phyloP scores from a whole-genome alignment of 1,140 invertebrate genomes.

The Anoplolepis gracilipes region DNA sequence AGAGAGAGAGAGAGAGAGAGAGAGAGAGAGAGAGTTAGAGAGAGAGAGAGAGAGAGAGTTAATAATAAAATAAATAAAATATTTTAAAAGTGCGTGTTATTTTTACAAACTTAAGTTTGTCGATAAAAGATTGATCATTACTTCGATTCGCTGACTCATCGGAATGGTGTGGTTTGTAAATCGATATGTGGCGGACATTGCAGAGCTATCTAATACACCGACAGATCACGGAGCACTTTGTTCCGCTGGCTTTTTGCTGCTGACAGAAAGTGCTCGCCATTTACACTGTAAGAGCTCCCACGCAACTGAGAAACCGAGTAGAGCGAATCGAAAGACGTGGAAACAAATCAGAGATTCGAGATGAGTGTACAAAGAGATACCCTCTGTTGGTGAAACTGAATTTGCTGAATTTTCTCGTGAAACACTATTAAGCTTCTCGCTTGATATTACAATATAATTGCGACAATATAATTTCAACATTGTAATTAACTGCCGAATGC shows the following conservation, averaged over 20 bases:
- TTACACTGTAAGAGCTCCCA: conserved; percentile 32
- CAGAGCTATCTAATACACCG: conserved; percentile 39
- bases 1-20: no score
- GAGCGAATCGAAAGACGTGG: conserved; percentile 31
- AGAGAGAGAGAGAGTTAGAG: no score
- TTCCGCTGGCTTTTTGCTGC: conserved; percentile 26
- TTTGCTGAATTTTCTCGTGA: neutral
- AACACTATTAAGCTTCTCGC: neutral
- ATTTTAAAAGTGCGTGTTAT: neutral
- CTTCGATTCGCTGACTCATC: conserved; percentile 24
- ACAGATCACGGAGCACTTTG: conserved; percentile 42
- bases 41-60: no score
- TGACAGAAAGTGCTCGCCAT: conserved; percentile 40
- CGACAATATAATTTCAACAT: neutral
- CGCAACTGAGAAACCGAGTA: conserved; percentile 28
- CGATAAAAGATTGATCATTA: conserved; percentile 11
- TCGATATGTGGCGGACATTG: conserved; percentile 23
- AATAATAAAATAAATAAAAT: neutral
- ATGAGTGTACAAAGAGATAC: neutral
- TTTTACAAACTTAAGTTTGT: neutral
- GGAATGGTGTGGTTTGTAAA: conserved; percentile 8
- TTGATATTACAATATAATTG: neutral
- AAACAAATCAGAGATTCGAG: conserved; percentile 45
- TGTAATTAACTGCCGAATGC: neutral
- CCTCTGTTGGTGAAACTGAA: neutral